These are phyloP conservation scores for Chelon auratus DNA, from an alignment of 2,797 vertebrate genomes.

Conservation along the genomic window DNA sequence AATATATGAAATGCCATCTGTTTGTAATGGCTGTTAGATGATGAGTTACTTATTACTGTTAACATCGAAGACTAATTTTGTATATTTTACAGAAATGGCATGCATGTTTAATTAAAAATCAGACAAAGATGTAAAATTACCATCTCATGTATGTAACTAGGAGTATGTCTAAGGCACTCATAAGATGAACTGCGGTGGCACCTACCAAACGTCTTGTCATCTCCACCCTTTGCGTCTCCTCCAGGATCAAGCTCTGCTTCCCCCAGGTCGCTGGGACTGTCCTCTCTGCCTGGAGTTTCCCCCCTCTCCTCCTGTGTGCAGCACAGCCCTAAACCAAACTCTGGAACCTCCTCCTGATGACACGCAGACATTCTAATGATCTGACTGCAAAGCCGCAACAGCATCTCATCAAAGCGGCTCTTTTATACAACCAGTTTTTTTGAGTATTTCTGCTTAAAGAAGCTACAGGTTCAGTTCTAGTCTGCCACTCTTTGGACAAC, in stretches of 20 bases:
- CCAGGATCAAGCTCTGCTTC: conserved; percentile 90
- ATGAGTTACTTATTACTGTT: too few species aligned
- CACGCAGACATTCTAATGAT: not conserved
- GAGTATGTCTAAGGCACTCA: not conserved
- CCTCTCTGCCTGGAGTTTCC: conserved; percentile 91
- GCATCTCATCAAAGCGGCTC: too few species aligned
- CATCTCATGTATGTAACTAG: not conserved
- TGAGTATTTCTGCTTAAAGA: too few species aligned
- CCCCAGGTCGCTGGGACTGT: conserved; percentile 87
- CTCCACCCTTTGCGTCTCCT: conserved; percentile 77
- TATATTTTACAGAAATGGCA: too few species aligned
- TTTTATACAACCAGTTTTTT: too few species aligned
- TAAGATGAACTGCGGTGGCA: not conserved
- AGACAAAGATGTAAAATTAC: not conserved
- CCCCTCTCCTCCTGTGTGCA: conserved; percentile 87
- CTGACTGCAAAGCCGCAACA: too few species aligned
- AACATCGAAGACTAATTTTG: too few species aligned
- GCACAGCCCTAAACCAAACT: conserved; percentile 72
- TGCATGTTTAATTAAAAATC: not conserved
- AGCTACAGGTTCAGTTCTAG: too few species aligned
- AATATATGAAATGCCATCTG: too few species aligned
- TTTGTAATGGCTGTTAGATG: too few species aligned
- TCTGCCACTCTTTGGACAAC: too few species aligned
- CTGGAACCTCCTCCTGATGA: conserved; percentile 73
- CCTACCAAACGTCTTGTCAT: conserved; percentile 81